These are phyloP conservation scores for Leptoclinus maculatus DNA, from an alignment of 2,797 vertebrate species.

Conservation along the genomic window DNA sequence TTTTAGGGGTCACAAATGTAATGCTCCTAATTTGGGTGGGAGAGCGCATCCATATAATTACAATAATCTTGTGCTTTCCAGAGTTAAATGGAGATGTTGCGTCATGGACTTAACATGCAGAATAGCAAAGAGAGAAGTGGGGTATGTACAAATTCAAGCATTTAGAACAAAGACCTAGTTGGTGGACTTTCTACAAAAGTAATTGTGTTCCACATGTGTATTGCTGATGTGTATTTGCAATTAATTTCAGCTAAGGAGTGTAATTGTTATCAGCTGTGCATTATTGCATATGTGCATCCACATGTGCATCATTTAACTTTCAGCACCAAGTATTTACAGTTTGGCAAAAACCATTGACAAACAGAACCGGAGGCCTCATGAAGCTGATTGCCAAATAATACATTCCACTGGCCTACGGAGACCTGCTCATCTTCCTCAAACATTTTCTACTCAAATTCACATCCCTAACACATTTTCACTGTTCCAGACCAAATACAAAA, in stretches of 20 bases:
- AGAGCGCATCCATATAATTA: conserved; percentile 75
- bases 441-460: conserved; percentile 11
- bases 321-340: conserved; percentile 62
- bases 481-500: conserved; percentile 50
- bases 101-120: conserved; percentile 49
- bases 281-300: conserved; percentile 61
- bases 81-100: conserved; percentile 56
- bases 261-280: conserved; percentile 72
- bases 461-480: conserved; percentile 40
- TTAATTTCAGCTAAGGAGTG: conserved; percentile 58
- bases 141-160: conserved; percentile 30
- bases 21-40: conserved; percentile 71
- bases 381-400: conserved; percentile 38
- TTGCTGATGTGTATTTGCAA: conserved; percentile 52
- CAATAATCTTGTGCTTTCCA: conserved; percentile 69
- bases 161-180: conserved; percentile 33
- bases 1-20: conserved; percentile 74
- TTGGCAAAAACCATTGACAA: conserved; percentile 44
- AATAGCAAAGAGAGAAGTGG: conserved; percentile 27
- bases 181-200: conserved; percentile 25
- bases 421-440: conserved; percentile 40
- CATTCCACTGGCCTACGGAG: conserved; percentile 39
- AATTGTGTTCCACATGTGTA: conserved; percentile 40
- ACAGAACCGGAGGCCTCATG: conserved; percentile 58
- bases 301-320: conserved; percentile 73